Conservation (phyloP, 2,113 vertebrate species). For the Pomatostomus ruficeps region DNA sequence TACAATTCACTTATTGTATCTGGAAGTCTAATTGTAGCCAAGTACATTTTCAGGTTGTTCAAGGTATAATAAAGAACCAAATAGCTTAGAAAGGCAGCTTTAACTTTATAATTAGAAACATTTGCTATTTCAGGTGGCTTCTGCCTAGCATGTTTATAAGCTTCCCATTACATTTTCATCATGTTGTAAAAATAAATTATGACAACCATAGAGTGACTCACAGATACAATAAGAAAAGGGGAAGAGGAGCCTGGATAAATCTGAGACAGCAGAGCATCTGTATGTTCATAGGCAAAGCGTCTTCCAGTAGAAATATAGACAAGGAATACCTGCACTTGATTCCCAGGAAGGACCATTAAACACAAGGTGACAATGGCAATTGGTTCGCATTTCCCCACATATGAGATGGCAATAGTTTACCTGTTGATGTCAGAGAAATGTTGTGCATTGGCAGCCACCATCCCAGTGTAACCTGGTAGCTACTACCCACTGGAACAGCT, state of each 20-base stretch:
- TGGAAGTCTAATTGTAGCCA: conserved; percentile 3
- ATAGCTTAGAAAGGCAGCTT: conserved; percentile 14
- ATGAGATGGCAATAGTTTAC: neutral
- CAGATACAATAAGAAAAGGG: neutral
- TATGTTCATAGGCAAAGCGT: neutral
- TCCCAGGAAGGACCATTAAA: neutral
- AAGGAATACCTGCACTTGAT: neutral
- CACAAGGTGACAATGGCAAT: neutral
- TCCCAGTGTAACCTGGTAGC: neutral
- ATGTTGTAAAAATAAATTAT: conserved; percentile 16
- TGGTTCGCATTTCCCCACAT: accelerated
- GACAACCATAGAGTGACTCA: neutral
- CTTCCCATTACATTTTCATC: neutral
- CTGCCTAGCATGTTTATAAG: neutral
- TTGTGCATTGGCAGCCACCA: neutral
- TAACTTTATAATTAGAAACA: conserved; percentile 28
- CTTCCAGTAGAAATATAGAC: neutral
- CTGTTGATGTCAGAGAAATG: neutral
- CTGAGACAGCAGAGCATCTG: neutral
- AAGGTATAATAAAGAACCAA: conserved; percentile 5
- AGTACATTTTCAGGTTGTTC: neutral
- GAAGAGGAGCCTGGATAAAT: neutral
- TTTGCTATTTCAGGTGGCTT: neutral
- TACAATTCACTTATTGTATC: conserved; percentile 15
- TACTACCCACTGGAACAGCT: neutral